Percentiles rank a stretch among this genome's conserved stretches.
Conservation (phyloP, 92 coral and sea anemone genomes). For the Galaxea fascicularis region DNA sequence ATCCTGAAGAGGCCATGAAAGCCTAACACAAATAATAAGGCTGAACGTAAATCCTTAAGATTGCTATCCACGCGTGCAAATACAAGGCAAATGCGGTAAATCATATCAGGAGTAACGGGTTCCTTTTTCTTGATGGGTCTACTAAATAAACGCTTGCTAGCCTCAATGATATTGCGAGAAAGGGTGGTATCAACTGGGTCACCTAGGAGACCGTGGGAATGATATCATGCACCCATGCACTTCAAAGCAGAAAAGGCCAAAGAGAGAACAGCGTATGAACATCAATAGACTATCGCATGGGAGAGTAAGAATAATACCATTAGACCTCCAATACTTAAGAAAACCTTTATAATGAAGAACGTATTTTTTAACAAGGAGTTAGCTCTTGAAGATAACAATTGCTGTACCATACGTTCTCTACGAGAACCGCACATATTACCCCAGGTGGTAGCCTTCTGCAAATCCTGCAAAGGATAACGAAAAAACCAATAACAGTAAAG, state of each 20-base stretch:
- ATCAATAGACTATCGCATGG: slow-evolving; percentile 36
- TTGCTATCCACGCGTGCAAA: neutral
- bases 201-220: slow-evolving; percentile 15
- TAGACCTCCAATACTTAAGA: neutral
- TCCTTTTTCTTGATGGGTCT: slow-evolving; percentile 25
- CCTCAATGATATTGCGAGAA: slow-evolving; percentile 25
- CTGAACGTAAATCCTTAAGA: slow-evolving; percentile 23
- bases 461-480: slow-evolving; percentile 22
- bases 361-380: slow-evolving; percentile 22
- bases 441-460: slow-evolving; percentile 46
- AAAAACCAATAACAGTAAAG: neutral
- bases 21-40: slow-evolving; percentile 16
- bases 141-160: slow-evolving; percentile 34
- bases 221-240: slow-evolving; percentile 5
- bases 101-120: slow-evolving; percentile 38
- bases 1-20: slow-evolving; percentile 19
- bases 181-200: slow-evolving; percentile 21
- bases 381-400: slow-evolving; percentile 34
- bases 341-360: slow-evolving; percentile 28
- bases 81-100: neutral
- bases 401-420: slow-evolving; percentile 28
- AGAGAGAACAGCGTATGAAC: slow-evolving; percentile 22
- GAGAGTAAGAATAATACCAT: neutral
- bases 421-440: slow-evolving; percentile 9
- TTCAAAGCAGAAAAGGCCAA: slow-evolving; percentile 18